Base-by-base conservation (phyloP, 1,140 invertebrate species). In the Galleria mellonella region DNA sequence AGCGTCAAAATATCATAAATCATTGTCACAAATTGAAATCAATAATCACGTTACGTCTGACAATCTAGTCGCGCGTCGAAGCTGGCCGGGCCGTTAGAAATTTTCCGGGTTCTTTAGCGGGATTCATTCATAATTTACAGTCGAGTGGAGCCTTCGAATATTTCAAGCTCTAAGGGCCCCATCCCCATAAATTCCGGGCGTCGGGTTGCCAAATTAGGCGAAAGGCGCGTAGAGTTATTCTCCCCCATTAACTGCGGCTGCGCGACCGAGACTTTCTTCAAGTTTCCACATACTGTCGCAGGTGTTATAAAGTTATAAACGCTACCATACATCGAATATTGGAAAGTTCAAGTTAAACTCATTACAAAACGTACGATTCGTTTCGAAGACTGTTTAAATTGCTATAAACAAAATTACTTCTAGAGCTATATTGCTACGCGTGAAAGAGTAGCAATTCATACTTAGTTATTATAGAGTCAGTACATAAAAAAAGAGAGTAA, bases 191-290 rank as follows among this genome's bases (percentile, higher is more conserved):
- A 84, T 84, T 84, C 81, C 75, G 72, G 61, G 71, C 74, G 72
- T 81, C 76, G 81, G 77, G 75, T 68, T 82, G 77, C 81, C 81
- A 84, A 84, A 84, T 84, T 84, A 84, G 81, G 81, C 81, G 81
- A 65, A 62, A 84, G 77, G 62, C 78, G 72, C 65, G 68, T 61
- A 70, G 72, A 74, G 75, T 75, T 74, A 72, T 74, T 70, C 63
- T 55, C 60, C 54, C 43, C 71, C 65, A 72, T 75, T 78, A 70
- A 62, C 43, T 54, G 36, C 51, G 17, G 52, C 38, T 29, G 41
- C 50, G 17, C 46, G 38, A 61, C 61, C 48, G 62, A 49, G 65
- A 75, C 63, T 66, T 71, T 63, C 55, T 47, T 58, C 68, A 78
- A 77, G 60, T 70, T 72, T 62, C 55, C 74, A 67, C 61, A 51